Evolutionary conservation across 2,797 vertebrate genomes (phyloP).

Genomic region (Selene dorsalis): DNA sequence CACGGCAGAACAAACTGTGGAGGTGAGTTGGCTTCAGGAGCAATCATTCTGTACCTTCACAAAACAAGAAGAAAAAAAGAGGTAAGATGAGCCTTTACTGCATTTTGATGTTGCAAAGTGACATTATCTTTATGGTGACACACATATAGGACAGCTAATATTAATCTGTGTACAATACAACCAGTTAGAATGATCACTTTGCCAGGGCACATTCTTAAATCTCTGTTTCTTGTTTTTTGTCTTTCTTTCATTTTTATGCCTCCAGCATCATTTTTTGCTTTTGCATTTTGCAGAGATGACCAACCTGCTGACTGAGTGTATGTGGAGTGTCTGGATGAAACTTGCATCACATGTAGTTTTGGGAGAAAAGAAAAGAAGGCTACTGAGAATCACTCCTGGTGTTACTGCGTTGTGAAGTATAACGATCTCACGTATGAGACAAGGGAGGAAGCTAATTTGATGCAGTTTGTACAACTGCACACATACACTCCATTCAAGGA

Average conservation of each 20-base stretch:
- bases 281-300: slow-evolving; percentile 24
- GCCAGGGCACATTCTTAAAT: neutral
- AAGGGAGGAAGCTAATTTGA: slow-evolving; percentile 33
- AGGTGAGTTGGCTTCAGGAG: slow-evolving; percentile 26
- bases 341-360: slow-evolving; percentile 31
- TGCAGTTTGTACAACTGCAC: slow-evolving; percentile 35
- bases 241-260: slow-evolving; percentile 7
- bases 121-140: slow-evolving; percentile 10
- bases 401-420: slow-evolving; percentile 6
- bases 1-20: slow-evolving; percentile 28
- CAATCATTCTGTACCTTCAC: neutral
- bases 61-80: neutral
- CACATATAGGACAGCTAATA: neutral
- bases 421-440: slow-evolving; percentile 36
- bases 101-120: neutral
- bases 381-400: slow-evolving; percentile 12
- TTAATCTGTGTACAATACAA: neutral
- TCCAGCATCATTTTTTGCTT: slow-evolving; percentile 15
- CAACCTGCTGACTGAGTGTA: slow-evolving; percentile 3
- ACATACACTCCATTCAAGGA: slow-evolving; percentile 31
- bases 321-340: slow-evolving; percentile 29
- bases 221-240: neutral
- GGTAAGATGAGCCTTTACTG: neutral
- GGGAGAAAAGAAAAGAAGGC: slow-evolving; percentile 3
- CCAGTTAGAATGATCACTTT: neutral